These are phyloP conservation scores for Hypomecis punctinalis DNA, from an alignment of 2,888 invertebrate species.

Conservation along the genomic window DNA sequence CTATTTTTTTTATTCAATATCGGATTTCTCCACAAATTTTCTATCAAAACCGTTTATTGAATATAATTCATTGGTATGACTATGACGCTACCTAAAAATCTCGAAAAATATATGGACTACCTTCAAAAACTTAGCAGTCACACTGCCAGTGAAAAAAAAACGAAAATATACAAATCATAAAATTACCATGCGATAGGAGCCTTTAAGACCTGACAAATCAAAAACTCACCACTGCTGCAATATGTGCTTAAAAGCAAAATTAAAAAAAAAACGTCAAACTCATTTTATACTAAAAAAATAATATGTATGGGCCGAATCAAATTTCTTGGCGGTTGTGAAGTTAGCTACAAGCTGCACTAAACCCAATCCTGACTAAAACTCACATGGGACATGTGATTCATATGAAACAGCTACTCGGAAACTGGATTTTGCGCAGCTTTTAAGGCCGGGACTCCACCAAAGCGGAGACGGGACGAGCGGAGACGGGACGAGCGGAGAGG, in stretches of 20 bases:
- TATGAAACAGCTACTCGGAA: too few relatives aligned
- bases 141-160: neutral
- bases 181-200: neutral
- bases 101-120: neutral
- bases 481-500: too few relatives aligned
- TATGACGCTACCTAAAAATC: neutral
- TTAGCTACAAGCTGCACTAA: too few relatives aligned
- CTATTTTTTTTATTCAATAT: neutral
- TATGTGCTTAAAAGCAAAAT: constrained; percentile 1
- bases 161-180: neutral
- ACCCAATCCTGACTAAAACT: too few relatives aligned
- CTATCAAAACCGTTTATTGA: neutral
- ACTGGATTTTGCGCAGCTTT: too few relatives aligned
- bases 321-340: too few relatives aligned
- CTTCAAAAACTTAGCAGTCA: too few relatives aligned
- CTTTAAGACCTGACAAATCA: neutral
- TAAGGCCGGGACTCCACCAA: too few relatives aligned
- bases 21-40: neutral
- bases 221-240: neutral
- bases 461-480: too few relatives aligned
- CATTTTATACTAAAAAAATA: neutral
- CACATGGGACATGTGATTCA: too few relatives aligned
- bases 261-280: neutral
- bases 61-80: neutral
- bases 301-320: too few relatives aligned